Conservation (phyloP, 2,797 vertebrate species). For the Cyclura pinguis region DNA sequence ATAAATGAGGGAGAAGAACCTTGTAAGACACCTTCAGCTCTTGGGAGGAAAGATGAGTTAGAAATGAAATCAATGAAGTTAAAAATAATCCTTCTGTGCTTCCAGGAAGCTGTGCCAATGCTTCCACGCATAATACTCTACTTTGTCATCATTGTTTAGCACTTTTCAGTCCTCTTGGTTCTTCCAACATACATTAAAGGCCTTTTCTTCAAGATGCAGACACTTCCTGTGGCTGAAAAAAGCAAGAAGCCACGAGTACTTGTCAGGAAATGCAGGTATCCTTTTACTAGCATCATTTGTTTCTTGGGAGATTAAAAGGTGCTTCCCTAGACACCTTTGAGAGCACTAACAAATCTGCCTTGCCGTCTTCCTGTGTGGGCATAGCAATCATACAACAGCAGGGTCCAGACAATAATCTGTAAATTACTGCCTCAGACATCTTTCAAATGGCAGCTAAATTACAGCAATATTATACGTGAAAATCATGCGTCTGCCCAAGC, state of each 20-base stretch:
- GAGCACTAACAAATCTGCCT: background rate
- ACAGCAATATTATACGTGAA: background rate
- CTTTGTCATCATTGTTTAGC: conserved; percentile 31
- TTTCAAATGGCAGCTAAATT: conserved; percentile 21
- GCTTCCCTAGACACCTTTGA: background rate
- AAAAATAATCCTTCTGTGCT: background rate
- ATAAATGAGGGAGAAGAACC: too few relatives aligned
- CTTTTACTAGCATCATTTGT: conserved; percentile 16
- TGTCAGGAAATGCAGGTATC: background rate
- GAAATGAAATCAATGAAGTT: background rate
- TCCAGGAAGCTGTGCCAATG: background rate
- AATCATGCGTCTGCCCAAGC: background rate
- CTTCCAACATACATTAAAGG: conserved; percentile 31
- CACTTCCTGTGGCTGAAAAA: background rate
- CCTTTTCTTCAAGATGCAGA: conserved; percentile 29
- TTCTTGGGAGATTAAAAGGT: conserved; percentile 11
- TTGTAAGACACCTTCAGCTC: too few relatives aligned
- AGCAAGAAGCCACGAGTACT: conserved; percentile 15
- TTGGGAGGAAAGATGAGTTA: background rate
- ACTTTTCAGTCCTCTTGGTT: conserved; percentile 7
- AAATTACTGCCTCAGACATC: conserved; percentile 22
- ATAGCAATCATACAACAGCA: conserved; percentile 52
- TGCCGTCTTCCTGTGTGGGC: conserved; percentile 35
- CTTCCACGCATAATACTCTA: background rate
- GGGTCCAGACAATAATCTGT: conserved; percentile 3